Evolutionary conservation across 2,113 vertebrate species (phyloP).

Genomic region (Rhineura floridana): DNA sequence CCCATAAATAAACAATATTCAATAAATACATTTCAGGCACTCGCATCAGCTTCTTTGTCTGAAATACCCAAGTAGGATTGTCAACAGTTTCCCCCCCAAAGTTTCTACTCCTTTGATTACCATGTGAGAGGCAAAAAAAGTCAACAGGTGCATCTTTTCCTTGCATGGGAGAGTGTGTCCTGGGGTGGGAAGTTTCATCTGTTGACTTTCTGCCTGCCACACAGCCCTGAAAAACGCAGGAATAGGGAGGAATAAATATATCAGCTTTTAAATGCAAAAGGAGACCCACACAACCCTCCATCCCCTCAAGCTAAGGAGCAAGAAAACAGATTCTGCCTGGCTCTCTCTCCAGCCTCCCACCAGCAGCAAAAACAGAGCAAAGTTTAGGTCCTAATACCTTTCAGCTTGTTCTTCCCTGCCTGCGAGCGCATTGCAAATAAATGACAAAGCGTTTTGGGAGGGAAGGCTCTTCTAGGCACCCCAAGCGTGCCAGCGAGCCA

Average conservation of each 20-base stretch:
- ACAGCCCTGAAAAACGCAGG: background rate
- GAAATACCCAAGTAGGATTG: background rate
- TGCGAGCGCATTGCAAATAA: slow-evolving; percentile 60
- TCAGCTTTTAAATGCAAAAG: background rate
- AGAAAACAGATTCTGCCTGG: slow-evolving; percentile 52
- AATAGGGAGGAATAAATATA: background rate
- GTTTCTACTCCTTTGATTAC: background rate
- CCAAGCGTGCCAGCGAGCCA: slow-evolving; percentile 58
- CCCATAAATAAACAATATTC: background rate
- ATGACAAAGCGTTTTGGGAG: slow-evolving; percentile 58
- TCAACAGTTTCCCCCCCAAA: background rate
- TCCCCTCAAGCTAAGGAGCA: background rate
- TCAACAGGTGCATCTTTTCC: background rate
- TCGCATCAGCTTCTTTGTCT: background rate
- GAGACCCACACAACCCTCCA: background rate
- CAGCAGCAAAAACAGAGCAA: slow-evolving; percentile 33
- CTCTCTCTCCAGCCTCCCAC: slow-evolving; percentile 50
- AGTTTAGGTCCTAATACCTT: slow-evolving; percentile 44
- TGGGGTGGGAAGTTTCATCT: background rate
- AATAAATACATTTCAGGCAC: background rate
- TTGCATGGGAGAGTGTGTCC: background rate
- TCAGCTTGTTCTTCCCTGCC: slow-evolving; percentile 66
- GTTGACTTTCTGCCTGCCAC: background rate
- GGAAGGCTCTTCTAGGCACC: slow-evolving; percentile 57
- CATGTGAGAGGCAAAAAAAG: background rate